These are phyloP conservation scores for Machimus rusticus DNA, from an alignment of 2,888 invertebrate species.

Conservation along the genomic window DNA sequence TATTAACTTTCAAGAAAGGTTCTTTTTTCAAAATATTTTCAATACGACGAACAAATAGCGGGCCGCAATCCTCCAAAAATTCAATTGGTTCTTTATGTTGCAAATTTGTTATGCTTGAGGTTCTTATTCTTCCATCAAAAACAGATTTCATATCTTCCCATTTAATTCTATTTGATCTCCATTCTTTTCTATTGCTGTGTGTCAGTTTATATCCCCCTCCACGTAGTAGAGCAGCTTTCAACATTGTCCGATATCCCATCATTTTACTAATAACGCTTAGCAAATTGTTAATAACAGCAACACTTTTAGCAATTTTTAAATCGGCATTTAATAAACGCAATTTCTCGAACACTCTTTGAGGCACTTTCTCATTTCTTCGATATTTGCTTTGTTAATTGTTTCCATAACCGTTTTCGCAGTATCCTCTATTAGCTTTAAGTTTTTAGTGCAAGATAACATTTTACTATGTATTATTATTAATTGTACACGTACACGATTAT, in stretches of 20 bases:
- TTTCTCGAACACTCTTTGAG: not conserved
- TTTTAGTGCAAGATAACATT: not conserved
- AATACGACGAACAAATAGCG: not conserved
- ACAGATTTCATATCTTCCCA: not conserved
- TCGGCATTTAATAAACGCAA: not conserved
- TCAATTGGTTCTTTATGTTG: not conserved
- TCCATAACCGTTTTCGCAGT: no score
- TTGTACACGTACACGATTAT: not conserved
- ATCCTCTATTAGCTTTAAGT: no score
- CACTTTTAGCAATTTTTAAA: not conserved
- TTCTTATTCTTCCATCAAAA: not conserved
- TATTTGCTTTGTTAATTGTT: not conserved
- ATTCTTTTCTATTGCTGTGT: not conserved
- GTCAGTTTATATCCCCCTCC: not conserved
- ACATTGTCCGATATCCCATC: not conserved
- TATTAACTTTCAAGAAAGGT: conserved; percentile 7
- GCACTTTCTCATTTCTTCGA: not conserved
- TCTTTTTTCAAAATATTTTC: conserved; percentile 4
- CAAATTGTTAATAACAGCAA: not conserved
- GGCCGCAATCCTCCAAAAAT: not conserved
- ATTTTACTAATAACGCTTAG: not conserved
- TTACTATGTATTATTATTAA: not conserved
- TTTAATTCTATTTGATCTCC: not conserved
- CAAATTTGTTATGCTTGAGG: not conserved
- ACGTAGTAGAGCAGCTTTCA: not conserved